Percentiles rank a stretch among this genome's conserved stretches.
These are phyloP conservation scores for Dasysyrphus tricinctus DNA, from an alignment of 2,888 invertebrate genomes.

Conservation along the genomic window DNA sequence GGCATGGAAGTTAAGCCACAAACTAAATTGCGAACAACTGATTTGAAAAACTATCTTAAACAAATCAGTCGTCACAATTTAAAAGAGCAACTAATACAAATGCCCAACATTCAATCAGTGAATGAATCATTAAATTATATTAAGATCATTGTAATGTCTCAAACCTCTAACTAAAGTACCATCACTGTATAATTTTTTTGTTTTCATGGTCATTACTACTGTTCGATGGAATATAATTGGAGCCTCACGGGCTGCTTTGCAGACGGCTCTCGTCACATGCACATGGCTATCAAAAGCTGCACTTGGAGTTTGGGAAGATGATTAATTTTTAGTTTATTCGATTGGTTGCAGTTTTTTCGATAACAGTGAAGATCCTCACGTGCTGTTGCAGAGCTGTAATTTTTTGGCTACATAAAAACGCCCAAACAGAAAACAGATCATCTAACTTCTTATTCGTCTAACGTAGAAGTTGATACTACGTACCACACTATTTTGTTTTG, in stretches of 20 bases:
- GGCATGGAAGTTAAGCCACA: too few species aligned
- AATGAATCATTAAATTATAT: too few species aligned
- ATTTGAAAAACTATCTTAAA: too few species aligned
- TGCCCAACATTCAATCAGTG: too few species aligned
- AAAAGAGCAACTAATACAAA: too few species aligned
- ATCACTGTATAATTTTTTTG: conserved; percentile 90
- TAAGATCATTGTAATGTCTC: conserved; percentile 85
- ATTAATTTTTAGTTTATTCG: conserved; percentile 97
- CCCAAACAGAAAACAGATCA: conserved; percentile 96
- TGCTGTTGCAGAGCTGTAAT: too few species aligned
- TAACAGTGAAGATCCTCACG: conserved; percentile 86
- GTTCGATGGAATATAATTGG: conserved; percentile 92
- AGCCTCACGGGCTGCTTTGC: conserved; percentile 91
- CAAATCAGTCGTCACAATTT: too few species aligned
- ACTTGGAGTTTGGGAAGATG: conserved; percentile 94
- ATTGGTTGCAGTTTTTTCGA: conserved; percentile 90
- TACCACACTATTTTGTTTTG: conserved; percentile 40
- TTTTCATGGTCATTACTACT: conserved; percentile 88
- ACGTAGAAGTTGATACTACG: conserved; percentile 88
- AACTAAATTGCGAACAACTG: too few species aligned
- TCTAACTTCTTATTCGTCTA: conserved; percentile 92
- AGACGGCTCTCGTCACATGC: conserved; percentile 93
- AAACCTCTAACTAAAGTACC: conserved; percentile 86
- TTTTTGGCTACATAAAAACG: conserved; percentile 95
- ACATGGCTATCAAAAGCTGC: conserved; percentile 93